phyloP scores from a whole-genome alignment of 2,113 vertebrate species.

The Dipodomys stephensi region DNA sequence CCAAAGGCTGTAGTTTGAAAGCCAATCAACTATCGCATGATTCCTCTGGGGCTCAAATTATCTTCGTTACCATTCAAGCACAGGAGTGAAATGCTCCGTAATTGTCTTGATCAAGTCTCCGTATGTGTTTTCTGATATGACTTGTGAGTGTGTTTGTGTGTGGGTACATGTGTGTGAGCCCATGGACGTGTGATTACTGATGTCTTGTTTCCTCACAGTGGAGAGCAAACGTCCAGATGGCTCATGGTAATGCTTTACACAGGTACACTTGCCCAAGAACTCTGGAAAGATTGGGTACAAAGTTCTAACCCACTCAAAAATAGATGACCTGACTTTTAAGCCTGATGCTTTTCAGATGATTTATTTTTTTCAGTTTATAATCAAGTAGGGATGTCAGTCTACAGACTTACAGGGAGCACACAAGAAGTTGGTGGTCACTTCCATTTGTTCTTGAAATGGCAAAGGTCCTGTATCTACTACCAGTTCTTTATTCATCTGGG shows the following conservation, averaged over 20 bases:
- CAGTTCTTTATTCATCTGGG: neutral
- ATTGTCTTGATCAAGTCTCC: neutral
- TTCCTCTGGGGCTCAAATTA: neutral
- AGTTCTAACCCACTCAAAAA: neutral
- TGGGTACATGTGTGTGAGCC: neutral
- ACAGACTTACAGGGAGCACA: neutral
- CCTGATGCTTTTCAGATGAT: neutral
- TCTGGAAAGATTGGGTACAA: neutral
- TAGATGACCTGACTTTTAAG: neutral
- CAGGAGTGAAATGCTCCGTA: neutral
- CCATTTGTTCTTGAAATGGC: neutral
- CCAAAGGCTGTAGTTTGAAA: neutral
- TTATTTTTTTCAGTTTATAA: neutral
- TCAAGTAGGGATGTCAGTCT: neutral
- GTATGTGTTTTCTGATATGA: neutral
- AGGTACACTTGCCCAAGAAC: neutral
- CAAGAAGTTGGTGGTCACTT: neutral
- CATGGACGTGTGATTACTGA: neutral
- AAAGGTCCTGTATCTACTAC: neutral
- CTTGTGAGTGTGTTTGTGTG: no score
- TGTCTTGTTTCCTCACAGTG: neutral
- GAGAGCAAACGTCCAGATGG: neutral
- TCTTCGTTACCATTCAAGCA: neutral
- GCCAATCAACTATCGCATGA: neutral
- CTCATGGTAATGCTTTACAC: neutral